These are phyloP conservation scores for Oryctolagus cuniculus DNA, from an alignment of 2,113 vertebrate species.

Conservation along the genomic window mOryCun1.1 NC_091453.1:79545501-79546000, in stretches of 20 bases:
- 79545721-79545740: not conserved
- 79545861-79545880: not conserved
- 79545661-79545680: slow-evolving; percentile 7
- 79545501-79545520: slow-evolving; percentile 2
- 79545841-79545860: not conserved
- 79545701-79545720: not conserved
- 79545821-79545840: not conserved
- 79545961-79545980: not conserved
- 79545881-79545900: not conserved
- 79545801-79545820: not conserved
- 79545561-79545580: not conserved
- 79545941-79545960: not conserved
- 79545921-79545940: not conserved
- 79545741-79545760: not conserved
- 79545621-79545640: not conserved
- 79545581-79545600: not conserved
- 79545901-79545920: not conserved
- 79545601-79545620: slow-evolving; percentile 22
- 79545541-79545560: not conserved
- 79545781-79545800: slow-evolving; percentile 19
- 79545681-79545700: not conserved
- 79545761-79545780: not conserved
- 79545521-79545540: not conserved
- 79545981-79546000: not conserved
- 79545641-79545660: not conserved